Evolutionary conservation across 2,888 invertebrate species (phyloP).

Genomic region (Metacarcinus magister): DNA sequence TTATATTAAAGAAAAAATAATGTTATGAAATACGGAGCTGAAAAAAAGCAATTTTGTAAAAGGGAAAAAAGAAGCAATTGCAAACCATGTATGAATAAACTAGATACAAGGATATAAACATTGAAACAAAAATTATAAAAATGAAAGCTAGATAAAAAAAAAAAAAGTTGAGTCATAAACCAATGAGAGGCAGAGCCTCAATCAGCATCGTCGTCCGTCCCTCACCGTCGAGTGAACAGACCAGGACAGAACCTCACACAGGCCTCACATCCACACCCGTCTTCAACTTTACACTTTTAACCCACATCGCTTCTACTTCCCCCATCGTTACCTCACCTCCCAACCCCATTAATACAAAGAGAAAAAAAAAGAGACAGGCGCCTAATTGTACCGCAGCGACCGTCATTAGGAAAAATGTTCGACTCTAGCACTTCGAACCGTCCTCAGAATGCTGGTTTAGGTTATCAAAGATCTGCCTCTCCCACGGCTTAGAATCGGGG

Average conservation of each 20-base stretch:
- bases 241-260: background rate
- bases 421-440: background rate
- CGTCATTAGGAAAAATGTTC: background rate
- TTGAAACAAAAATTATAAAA: no score
- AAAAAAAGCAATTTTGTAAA: no score
- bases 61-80: no score
- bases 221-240: background rate
- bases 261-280: no score
- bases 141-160: background rate
- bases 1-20: no score
- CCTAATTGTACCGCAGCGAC: constrained; percentile 14
- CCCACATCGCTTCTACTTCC: background rate
- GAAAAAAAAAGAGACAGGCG: background rate
- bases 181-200: background rate
- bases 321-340: background rate
- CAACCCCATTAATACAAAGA: background rate
- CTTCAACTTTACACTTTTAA: no score
- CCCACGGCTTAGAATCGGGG: background rate
- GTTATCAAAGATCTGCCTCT: background rate
- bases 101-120: no score
- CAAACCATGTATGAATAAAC: no score
- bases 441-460: background rate
- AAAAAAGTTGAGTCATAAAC: background rate
- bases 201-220: background rate
- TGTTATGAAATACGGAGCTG: no score